These are phyloP conservation scores for Chromis chromis DNA, from an alignment of 2,797 vertebrate genomes.

Conservation along the genomic window DNA sequence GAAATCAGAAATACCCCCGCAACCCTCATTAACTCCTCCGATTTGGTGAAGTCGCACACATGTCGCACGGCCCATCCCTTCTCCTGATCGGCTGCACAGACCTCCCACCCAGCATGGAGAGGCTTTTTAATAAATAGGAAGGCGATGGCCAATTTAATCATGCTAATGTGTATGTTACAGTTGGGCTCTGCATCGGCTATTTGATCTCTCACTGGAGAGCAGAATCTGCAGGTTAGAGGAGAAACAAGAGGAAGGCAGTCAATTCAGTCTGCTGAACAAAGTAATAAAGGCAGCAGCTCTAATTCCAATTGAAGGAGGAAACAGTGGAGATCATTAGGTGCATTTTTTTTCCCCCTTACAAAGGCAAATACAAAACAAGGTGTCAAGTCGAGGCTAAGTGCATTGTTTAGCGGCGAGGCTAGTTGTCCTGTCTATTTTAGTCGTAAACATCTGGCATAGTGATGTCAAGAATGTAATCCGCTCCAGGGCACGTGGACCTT, in stretches of 20 bases:
- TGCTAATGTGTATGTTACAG: slow-evolving; percentile 71
- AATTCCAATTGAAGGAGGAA: slow-evolving; percentile 22
- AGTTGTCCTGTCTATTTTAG: slow-evolving; percentile 74
- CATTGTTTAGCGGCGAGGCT: slow-evolving; percentile 45
- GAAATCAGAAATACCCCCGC: slow-evolving; percentile 37
- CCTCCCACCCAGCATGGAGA: slow-evolving; percentile 42
- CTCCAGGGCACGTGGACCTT: slow-evolving; percentile 79
- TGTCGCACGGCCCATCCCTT: background rate
- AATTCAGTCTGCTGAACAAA: slow-evolving; percentile 36
- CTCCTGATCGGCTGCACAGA: slow-evolving; percentile 6
- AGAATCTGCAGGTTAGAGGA: slow-evolving; percentile 19
- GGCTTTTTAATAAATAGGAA: slow-evolving; percentile 68
- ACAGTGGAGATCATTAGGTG: slow-evolving; percentile 6
- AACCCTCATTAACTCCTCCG: slow-evolving; percentile 55
- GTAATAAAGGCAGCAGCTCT: slow-evolving; percentile 37
- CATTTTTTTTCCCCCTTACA: no score
- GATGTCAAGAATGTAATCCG: slow-evolving; percentile 84
- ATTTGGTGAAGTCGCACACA: slow-evolving; percentile 23
- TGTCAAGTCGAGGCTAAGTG: slow-evolving; percentile 33
- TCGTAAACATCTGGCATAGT: slow-evolving; percentile 82
- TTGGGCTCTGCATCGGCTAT: slow-evolving; percentile 42
- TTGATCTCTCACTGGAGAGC: slow-evolving; percentile 53
- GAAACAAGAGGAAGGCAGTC: slow-evolving; percentile 25
- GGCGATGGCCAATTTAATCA: slow-evolving; percentile 71
- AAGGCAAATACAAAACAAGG: background rate